Evolutionary conservation across 2,113 vertebrate species (phyloP).

Genomic region (Peromyscus maniculatus): DNA sequence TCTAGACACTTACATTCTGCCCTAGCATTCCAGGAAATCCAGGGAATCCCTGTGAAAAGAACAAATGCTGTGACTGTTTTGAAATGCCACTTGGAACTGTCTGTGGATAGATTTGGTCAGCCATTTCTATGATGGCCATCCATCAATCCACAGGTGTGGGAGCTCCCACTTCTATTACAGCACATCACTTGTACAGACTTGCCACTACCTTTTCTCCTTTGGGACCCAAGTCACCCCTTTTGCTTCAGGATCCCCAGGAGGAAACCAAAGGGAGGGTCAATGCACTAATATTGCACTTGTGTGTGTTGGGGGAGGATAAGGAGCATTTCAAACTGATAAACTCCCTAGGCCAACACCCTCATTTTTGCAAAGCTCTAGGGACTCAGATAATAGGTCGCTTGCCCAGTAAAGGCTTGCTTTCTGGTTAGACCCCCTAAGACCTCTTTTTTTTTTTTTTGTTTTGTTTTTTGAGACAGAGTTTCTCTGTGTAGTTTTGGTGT

Average conservation of each 20-base stretch:
- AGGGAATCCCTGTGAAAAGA: too few relatives aligned
- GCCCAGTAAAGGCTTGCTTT: neutral
- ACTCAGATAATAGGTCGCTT: neutral
- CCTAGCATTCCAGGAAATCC: too few relatives aligned
- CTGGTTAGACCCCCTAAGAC: neutral
- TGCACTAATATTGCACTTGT: neutral
- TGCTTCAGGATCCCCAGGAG: conserved; percentile 93
- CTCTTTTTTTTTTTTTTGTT: neutral
- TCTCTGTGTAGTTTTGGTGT: too few relatives aligned
- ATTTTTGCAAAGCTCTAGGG: neutral
- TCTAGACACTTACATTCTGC: too few relatives aligned
- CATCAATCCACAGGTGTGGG: neutral
- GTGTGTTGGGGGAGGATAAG: neutral
- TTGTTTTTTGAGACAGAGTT: too few relatives aligned
- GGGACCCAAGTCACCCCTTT: conserved; percentile 92
- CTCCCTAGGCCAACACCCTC: neutral
- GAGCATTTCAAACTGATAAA: neutral
- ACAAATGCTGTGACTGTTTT: neutral
- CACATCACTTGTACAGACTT: neutral
- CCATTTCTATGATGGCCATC: neutral
- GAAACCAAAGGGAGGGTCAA: conserved; percentile 58
- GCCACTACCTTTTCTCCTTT: conserved; percentile 95
- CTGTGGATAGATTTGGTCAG: neutral
- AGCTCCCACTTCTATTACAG: neutral
- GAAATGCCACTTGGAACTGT: neutral